Base-by-base conservation (phyloP, 2,113 vertebrate species). In the Trogon melanurus region DNA sequence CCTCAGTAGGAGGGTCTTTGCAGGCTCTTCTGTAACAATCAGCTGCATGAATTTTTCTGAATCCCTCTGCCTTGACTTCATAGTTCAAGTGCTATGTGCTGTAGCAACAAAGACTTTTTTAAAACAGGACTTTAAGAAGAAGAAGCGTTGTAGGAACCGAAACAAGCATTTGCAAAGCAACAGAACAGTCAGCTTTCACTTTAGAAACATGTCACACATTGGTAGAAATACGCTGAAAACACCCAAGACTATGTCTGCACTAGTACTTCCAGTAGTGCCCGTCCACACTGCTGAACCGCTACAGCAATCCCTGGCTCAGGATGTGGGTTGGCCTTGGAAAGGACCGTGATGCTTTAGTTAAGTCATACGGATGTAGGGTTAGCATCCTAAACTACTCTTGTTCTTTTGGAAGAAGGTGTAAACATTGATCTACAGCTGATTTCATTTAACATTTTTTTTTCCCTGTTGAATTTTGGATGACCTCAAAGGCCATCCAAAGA, bases 361-460 rank as follows among this genome's bases (percentile, higher is more conserved):
- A 9, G 4, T 70, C 1, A 3, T 57, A 51, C 0, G 71, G 36
- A 34, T 22, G 21, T 25, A 54, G 56, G 0, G 0, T 53, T 30
- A 66, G 30, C 2, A 0, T 47, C 50, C 83, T 70, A 50, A 73
- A 53, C 17, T 11, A 14, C 19, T 30, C 60, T 41, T 48, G 9
- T 8, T 88, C 34, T 62, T 92, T 66, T 61, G 32, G 34, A 79
- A 89, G 32, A 92, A 62, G 14, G 11, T 34, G 6, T 36, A 57
- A 85, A 80, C 11, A 13, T 12, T 34, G 17, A 73, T 26, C 38
- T 41, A 57, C 20, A 58, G 4, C 30, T 53, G 18, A 50, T 58
- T 79, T 54, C 4, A 50, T 60, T 62, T 38, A 56, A 44, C 7
- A 2, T 30, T 22, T 76, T 72, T 44, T 57, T 13, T 41, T 13